Conservation (phyloP, 2,888 invertebrate genomes). For the Drosophila setosimentum region DNA sequence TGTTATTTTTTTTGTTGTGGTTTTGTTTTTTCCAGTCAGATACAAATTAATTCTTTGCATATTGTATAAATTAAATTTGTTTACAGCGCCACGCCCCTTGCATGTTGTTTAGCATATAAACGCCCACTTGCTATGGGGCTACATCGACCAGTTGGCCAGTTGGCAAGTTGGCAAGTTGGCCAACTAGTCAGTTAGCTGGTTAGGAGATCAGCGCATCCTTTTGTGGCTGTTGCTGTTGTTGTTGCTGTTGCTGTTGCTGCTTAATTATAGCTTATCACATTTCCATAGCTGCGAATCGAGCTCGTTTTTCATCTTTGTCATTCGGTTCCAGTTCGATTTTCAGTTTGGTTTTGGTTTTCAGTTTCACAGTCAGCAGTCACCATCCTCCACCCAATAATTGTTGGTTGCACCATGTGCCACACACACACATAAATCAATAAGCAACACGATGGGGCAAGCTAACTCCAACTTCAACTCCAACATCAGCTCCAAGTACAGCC, state of each 20-base stretch:
- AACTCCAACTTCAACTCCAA: too few species aligned
- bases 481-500: slow-evolving; percentile 17
- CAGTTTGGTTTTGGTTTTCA: slow-evolving; percentile 4
- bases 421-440: slow-evolving; percentile 78
- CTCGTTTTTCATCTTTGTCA: slow-evolving; percentile 82
- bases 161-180: slow-evolving; percentile 1
- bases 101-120: slow-evolving; percentile 84
- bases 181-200: slow-evolving; percentile 3
- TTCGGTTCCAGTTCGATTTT: slow-evolving; percentile 38
- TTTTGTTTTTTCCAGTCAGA: slow-evolving; percentile 8
- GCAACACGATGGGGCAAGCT: neutral
- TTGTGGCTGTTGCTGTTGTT: slow-evolving; percentile 33
- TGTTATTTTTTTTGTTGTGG: too few species aligned
- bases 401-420: slow-evolving; percentile 63
- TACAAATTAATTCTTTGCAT: slow-evolving; percentile 81
- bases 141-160: neutral
- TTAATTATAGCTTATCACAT: slow-evolving; percentile 85
- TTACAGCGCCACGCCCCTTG: slow-evolving; percentile 82
- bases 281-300: slow-evolving; percentile 81
- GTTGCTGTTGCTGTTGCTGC: slow-evolving; percentile 34
- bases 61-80: slow-evolving; percentile 84
- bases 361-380: slow-evolving; percentile 10
- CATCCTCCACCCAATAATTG: slow-evolving; percentile 80
- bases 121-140: slow-evolving; percentile 64
- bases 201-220: slow-evolving; percentile 49